Evolutionary conservation across 2,113 vertebrate species (phyloP).

Genomic region (Alouatta palliata): DNA sequence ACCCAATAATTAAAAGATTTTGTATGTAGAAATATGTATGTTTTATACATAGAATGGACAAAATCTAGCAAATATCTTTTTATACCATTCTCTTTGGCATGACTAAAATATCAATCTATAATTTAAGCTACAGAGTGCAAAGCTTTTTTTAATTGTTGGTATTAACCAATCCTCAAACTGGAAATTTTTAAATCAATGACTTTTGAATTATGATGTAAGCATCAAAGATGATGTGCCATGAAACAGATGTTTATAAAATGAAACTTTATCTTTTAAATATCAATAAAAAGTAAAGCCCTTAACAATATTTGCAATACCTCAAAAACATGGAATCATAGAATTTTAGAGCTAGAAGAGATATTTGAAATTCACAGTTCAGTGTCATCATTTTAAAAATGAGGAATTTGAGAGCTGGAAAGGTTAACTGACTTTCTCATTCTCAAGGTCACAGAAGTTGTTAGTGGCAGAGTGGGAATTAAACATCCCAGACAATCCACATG

Average conservation of each 20-base stretch:
- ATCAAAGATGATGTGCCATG: neutral
- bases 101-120: neutral
- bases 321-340: constrained; percentile 16
- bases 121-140: neutral
- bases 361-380: constrained; percentile 12
- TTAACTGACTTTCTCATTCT: constrained; percentile 1
- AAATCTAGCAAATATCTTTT: neutral
- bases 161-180: neutral
- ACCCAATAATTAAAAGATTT: neutral
- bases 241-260: constrained; percentile 46
- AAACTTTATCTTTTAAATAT: constrained; percentile 47
- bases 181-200: constrained; percentile 33
- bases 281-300: constrained; percentile 50
- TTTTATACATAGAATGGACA: neutral
- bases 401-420: neutral
- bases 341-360: neutral
- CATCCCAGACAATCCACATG: neutral
- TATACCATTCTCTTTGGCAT: neutral
- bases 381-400: neutral
- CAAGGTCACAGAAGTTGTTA: constrained; percentile 3
- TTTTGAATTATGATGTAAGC: constrained; percentile 36
- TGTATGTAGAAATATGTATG: neutral
- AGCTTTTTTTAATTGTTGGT: constrained; percentile 4
- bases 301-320: neutral
- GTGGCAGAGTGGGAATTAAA: neutral